A percentile compares a stretch with the other conserved stretches of the same genome.
These are phyloP conservation scores for Sciurus carolinensis DNA, from an alignment of 2,797 vertebrate species.

Conservation along the genomic window DNA sequence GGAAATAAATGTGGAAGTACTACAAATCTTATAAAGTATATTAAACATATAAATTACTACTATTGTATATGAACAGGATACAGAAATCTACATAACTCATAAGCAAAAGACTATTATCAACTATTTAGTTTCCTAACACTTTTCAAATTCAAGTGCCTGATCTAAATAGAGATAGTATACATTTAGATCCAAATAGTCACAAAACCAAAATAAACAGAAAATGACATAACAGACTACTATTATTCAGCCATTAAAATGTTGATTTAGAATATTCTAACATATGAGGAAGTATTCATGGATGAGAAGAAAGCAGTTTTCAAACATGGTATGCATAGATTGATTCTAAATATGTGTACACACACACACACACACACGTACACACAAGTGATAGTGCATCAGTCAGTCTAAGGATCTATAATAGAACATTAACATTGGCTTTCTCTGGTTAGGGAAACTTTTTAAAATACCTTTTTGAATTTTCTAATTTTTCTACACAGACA, in stretches of 20 bases:
- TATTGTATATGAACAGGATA: neutral
- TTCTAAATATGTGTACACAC: neutral
- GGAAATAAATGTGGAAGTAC: constrained; percentile 18
- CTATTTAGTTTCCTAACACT: neutral
- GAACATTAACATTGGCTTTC: constrained; percentile 24
- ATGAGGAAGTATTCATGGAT: constrained; percentile 16
- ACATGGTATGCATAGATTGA: neutral
- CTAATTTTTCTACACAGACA: constrained; percentile 9
- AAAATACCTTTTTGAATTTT: neutral
- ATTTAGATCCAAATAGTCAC: neutral
- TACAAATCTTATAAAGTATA: neutral
- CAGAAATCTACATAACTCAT: neutral
- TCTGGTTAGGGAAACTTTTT: neutral
- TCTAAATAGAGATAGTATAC: neutral
- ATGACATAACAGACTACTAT: neutral
- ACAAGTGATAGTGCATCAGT: neutral
- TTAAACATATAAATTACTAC: neutral
- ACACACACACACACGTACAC: too few species aligned
- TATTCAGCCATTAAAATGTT: constrained; percentile 54
- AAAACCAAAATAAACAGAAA: constrained; percentile 55
- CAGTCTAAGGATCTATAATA: neutral
- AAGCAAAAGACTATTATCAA: constrained; percentile 31
- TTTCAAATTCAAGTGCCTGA: constrained; percentile 30
- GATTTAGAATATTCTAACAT: constrained; percentile 11
- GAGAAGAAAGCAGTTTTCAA: constrained; percentile 46